Evolutionary conservation across 2,888 invertebrate genomes (phyloP).

Genomic region (Tetragonula carbonaria): DNA sequence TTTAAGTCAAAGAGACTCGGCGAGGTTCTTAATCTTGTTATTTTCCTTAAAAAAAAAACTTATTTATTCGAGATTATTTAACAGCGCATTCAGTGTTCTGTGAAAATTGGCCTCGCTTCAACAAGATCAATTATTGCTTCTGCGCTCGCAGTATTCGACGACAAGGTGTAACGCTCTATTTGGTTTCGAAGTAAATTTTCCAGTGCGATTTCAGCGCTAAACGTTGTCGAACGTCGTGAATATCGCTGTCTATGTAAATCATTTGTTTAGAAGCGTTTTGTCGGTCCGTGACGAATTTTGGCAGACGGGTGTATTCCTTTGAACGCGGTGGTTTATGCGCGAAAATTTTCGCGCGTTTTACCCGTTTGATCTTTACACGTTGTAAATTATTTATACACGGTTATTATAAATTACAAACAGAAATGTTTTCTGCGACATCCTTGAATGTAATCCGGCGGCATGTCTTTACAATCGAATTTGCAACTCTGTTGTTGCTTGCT

Average conservation of each 20-base stretch:
- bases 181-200: not conserved
- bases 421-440: not conserved
- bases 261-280: conserved; percentile 38
- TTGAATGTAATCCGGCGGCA: not conserved
- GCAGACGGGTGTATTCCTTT: conserved; percentile 18
- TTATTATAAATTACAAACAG: not conserved
- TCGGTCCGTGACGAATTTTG: conserved; percentile 29
- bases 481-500: conserved; percentile 5
- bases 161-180: not conserved
- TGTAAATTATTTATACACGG: conserved; percentile 30
- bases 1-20: too few relatives aligned
- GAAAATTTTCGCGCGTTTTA: not conserved
- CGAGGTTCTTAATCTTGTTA: not conserved
- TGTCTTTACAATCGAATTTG: not conserved
- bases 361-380: conserved; percentile 32
- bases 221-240: not conserved
- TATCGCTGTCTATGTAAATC: conserved; percentile 11
- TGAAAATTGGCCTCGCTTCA: conserved; percentile 31
- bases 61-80: too few relatives aligned
- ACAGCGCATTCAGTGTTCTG: not conserved
- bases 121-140: conserved; percentile 28
- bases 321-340: not conserved
- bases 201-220: not conserved
- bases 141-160: conserved; percentile 2
- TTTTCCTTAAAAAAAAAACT: too few relatives aligned